Evolutionary conservation across 2,113 vertebrate genomes (phyloP).

Genomic region (Tyto alba): DNA sequence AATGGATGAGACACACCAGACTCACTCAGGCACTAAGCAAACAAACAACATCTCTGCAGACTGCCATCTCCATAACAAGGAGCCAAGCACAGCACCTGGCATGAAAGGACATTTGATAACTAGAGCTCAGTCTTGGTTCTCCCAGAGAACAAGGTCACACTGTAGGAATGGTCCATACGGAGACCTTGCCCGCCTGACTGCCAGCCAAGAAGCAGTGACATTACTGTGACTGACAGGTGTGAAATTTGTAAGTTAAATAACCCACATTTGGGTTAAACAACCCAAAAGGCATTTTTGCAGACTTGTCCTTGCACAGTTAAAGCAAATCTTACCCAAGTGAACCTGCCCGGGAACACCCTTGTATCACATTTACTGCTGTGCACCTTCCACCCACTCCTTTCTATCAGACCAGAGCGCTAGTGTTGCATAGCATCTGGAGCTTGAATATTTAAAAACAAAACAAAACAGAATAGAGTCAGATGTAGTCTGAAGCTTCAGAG

Average conservation of each 20-base stretch:
- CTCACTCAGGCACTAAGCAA: not conserved
- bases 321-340: not conserved
- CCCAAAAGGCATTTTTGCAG: not conserved
- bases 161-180: rapidly evolving
- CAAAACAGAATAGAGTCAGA: not conserved
- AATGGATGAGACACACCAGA: not conserved
- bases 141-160: not conserved
- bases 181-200: not conserved
- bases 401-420: not conserved
- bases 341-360: not conserved
- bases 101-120: not conserved
- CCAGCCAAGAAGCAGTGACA: not conserved
- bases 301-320: not conserved
- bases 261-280: not conserved
- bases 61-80: not conserved
- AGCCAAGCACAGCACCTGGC: not conserved
- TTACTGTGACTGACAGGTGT: not conserved
- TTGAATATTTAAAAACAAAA: not conserved
- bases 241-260: not conserved
- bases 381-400: not conserved
- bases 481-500: not conserved
- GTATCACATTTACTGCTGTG: not conserved
- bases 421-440: not conserved
- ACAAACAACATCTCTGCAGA: not conserved
- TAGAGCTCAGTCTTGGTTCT: not conserved